Conservation (phyloP, 2,888 invertebrate genomes). For the Metallyticus violacea region DNA sequence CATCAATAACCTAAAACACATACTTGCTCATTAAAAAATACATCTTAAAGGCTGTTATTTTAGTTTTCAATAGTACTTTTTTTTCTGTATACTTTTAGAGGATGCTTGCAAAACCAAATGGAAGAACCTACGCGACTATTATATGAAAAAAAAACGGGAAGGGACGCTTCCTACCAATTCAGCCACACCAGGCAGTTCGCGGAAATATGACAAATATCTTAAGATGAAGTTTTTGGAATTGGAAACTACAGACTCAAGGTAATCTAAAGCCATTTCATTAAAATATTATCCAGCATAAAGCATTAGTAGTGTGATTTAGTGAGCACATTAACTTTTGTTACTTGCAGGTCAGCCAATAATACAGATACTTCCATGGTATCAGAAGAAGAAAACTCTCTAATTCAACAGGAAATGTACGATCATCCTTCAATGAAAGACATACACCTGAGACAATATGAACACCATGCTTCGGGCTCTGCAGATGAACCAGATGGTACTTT, state of each 20-base stretch:
- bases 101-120: neutral
- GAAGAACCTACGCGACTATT: neutral
- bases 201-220: neutral
- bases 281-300: neutral
- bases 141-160: neutral
- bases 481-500: neutral
- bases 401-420: neutral
- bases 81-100: neutral
- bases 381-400: neutral
- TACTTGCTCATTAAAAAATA: no score
- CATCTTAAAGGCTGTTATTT: no score
- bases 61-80: no score
- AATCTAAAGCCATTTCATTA: neutral
- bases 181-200: neutral
- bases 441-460: neutral
- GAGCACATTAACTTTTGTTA: neutral
- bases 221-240: neutral
- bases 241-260: neutral
- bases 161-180: neutral
- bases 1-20: no score
- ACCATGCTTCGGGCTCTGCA: neutral
- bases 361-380: neutral
- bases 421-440: neutral
- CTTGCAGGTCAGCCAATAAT: neutral
- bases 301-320: neutral